These are phyloP conservation scores for Eudyptes chrysolophus DNA, from an alignment of 2,113 vertebrate genomes.

Conservation along the genomic window DNA sequence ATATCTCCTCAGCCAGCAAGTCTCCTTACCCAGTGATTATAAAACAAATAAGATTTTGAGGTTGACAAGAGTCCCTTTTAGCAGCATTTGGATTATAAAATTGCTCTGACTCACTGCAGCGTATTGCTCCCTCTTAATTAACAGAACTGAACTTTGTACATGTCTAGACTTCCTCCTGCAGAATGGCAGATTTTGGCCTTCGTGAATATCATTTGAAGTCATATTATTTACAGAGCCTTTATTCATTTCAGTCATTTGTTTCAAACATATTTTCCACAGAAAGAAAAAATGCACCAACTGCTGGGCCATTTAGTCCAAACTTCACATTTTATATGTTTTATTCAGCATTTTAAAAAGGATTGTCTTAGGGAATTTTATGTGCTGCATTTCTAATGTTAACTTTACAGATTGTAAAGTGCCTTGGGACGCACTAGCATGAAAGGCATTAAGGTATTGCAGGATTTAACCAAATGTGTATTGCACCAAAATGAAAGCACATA, in stretches of 20 bases:
- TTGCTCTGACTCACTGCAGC: conserved; percentile 53
- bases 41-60: conserved; percentile 57
- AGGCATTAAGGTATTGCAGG: conserved; percentile 52
- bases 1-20: conserved; percentile 9
- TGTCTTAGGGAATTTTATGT: conserved; percentile 58
- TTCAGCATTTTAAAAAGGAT: conserved; percentile 62
- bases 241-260: conserved; percentile 63
- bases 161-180: conserved; percentile 63
- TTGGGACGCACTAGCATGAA: conserved; percentile 56
- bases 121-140: conserved; percentile 65
- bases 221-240: conserved; percentile 64
- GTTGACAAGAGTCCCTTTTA: conserved; percentile 63
- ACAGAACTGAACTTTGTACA: conserved; percentile 64
- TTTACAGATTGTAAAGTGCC: conserved; percentile 66
- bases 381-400: conserved; percentile 58
- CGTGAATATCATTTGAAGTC: conserved; percentile 55
- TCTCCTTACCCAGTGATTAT: conserved; percentile 11
- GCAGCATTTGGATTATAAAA: conserved; percentile 66
- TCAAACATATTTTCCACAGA: conserved; percentile 58
- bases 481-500: conserved; percentile 48
- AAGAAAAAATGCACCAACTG: conserved; percentile 62
- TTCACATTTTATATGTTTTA: conserved; percentile 64
- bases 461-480: conserved; percentile 51
- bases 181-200: conserved; percentile 59
- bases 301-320: conserved; percentile 66